Base-by-base conservation (phyloP, 2,888 invertebrate species). In the Lithophane ornitopus region DNA sequence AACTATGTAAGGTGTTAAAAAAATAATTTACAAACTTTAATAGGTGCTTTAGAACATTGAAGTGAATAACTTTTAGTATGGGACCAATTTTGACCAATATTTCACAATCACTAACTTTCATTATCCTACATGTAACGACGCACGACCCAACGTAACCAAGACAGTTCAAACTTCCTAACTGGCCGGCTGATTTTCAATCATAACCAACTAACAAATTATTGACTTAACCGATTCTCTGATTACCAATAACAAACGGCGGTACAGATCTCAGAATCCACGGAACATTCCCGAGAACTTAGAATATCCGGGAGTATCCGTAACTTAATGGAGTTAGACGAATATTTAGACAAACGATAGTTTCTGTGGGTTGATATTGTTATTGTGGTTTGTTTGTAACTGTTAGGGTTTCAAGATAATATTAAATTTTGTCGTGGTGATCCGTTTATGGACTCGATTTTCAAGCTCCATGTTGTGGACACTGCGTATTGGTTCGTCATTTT, bases 191-290 rank as follows among this genome's bases (percentile, higher is more conserved):
- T 73, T 74, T 74, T 70, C 74, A 74, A 85, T 77, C 81, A 73
- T 58, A 86, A 78, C 71, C 66, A 71, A 70, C 68, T 58, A 76
- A 52, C 72, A 41, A 78, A 76, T 61, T 75, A 78, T 82, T 76
- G 81, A 84, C 65, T 76, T 77, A 54, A 69, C 74, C 65, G 62
- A 70, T 58, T 75, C 66, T 74, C 71, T 78, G 68, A 62, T 84
- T 74, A 79, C 68, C 67, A 67, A 81, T 59, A 80, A 52, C 80
- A 49, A 49, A 39, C 11, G 44, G n/a, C 28, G 34, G 41, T 39
- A 26, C 44, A 14, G 56, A 49, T 39, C 49, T 28, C 2, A 14
- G 34, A 26, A 67, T 70, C 52, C 22, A 39, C 26, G 1, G 11
- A 22, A 70, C 14, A 14, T 59, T 70, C 26, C 16, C 52, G 39